Base-by-base conservation (phyloP, 2,113 vertebrate genomes). In the Cnemophilus loriae region DNA sequence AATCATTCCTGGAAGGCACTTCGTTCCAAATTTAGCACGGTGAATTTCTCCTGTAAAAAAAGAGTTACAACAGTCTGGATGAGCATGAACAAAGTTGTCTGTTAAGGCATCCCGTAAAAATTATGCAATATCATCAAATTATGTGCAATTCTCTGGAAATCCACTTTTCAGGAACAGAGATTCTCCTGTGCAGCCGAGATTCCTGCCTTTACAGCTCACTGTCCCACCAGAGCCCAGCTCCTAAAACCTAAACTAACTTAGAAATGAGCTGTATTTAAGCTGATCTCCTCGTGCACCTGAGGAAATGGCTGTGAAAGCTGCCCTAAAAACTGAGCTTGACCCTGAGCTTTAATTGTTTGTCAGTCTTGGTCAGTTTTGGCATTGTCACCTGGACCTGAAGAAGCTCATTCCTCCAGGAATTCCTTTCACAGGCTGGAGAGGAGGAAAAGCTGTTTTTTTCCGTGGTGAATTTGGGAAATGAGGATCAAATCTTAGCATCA, bases 311-410 rank as follows among this genome's bases (percentile, higher is more conserved):
- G 30, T 7, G 10, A 47, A 33, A 78, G 7, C 5, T 4, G 0
- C 27, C 46, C 23, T 59, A 47, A 83, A 83, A 50, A 7, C 15
- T 9, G 26, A 61, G 27, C 13, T 85, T n/a, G 16, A 59, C n/a
- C 7, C 14, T 4, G 44, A 50, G 46, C 3, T 81, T 77, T 56
- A 13, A 17, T 10, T 32, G 18, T 11, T 7, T 55, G 4, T 5
- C 24, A 28, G 1, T 1, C 1, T 6, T 12, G n/a, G 44, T 9
- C 61, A 41, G 1, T 27, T 37, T 13, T 2, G 7, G 13, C 9
- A 15, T 30, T 42, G 13, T 17, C 37, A 20, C 11, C 8, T 11
- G 6, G 5, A 2, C 5, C 17, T 59, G 49, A 41, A 64, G 39
- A 2, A 35, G 27, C 20, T 92, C 16, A 7, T 49, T 28, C 18